Conservation (phyloP, 2,113 vertebrate species). For the Bucco capensis region DNA sequence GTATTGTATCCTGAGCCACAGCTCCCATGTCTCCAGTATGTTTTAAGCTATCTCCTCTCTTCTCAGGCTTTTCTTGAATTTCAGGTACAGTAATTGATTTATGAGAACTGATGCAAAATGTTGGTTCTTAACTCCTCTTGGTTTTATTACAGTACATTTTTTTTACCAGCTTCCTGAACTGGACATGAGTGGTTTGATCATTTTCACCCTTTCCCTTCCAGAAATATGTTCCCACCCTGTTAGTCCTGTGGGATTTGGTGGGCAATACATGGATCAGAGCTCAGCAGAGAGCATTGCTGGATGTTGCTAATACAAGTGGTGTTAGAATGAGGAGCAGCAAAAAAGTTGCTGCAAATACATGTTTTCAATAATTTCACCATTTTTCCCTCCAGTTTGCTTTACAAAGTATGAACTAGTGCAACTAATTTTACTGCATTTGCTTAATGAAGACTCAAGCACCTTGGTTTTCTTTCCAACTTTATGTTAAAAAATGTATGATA, state of each 20-base stretch:
- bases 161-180: not conserved
- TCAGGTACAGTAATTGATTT: not conserved
- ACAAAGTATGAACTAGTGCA: no score
- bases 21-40: accelerated
- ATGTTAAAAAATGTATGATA: not conserved
- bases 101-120: not conserved
- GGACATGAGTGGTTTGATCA: not conserved
- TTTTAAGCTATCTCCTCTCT: not conserved
- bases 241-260: not conserved
- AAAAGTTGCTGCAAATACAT: not conserved
- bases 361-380: not conserved
- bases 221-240: not conserved
- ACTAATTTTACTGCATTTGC: not conserved
- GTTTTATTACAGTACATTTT: not conserved
- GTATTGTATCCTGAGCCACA: accelerated
- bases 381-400: not conserved
- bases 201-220: not conserved
- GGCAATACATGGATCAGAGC: not conserved
- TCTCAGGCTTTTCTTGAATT: not conserved
- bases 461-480: not conserved
- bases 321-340: not conserved
- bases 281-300: not conserved
- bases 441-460: not conserved
- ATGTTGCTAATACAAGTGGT: not conserved
- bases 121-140: not conserved